A percentile compares a stretch with the other conserved stretches of the same genome.
These are phyloP conservation scores for Drosophila basisetae DNA, from an alignment of 2,888 invertebrate genomes.

Conservation along the genomic window DNA sequence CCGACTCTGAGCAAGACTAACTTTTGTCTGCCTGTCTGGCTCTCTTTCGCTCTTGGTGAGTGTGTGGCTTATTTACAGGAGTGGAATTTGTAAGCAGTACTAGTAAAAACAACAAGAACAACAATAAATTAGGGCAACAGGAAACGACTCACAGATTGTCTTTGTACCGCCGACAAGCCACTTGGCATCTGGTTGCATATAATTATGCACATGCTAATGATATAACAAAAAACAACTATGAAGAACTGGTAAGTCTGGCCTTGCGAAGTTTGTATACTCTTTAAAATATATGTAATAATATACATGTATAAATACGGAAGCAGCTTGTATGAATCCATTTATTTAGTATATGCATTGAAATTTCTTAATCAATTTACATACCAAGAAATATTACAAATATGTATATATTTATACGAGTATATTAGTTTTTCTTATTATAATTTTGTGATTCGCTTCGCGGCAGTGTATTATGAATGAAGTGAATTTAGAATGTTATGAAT, in stretches of 20 bases:
- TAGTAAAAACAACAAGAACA: constrained; percentile 30
- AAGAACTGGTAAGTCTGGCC: neutral
- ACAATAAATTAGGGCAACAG: constrained; percentile 56
- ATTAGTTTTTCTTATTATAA: neutral
- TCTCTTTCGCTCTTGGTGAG: constrained; percentile 1
- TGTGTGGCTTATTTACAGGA: constrained; percentile 64
- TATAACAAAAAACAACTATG: constrained; percentile 35
- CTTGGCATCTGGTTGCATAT: constrained; percentile 61
- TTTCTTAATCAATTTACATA: neutral
- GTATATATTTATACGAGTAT: neutral
- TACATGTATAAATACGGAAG: neutral
- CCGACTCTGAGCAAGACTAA: constrained; percentile 54
- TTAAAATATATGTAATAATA: neutral
- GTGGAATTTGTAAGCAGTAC: constrained; percentile 64
- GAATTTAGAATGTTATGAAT: constrained; percentile 30
- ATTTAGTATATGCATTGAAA: too few relatives aligned
- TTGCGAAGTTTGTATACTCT: constrained; percentile 16
- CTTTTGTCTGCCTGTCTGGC: constrained; percentile 49
- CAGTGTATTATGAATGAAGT: constrained; percentile 1
- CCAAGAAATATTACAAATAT: neutral
- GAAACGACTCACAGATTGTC: constrained; percentile 64
- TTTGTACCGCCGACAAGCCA: constrained; percentile 61
- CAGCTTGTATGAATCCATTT: neutral
- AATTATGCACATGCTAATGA: constrained; percentile 67
- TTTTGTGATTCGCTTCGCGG: neutral